Conservation (phyloP, 2,797 vertebrate genomes). For the Cynopterus sphinx region DNA sequence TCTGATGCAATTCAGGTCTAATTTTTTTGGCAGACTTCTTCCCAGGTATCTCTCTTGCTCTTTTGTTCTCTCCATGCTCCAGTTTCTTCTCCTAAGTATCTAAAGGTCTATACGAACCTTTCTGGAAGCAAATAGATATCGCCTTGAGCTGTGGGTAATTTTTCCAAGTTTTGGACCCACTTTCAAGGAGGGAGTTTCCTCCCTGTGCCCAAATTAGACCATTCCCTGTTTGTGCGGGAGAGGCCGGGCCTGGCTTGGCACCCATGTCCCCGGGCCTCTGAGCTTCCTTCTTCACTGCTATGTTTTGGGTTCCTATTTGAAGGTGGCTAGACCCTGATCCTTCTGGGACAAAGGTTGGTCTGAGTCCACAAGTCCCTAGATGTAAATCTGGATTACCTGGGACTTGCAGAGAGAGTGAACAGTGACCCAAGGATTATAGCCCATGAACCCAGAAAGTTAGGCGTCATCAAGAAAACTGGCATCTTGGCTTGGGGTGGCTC, state of each 20-base stretch:
- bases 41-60: background rate
- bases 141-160: background rate
- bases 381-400: background rate
- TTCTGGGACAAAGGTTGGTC: background rate
- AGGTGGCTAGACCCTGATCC: background rate
- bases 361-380: background rate
- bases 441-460: slow-evolving; percentile 54
- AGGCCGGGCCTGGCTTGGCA: background rate
- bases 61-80: background rate
- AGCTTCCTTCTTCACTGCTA: background rate
- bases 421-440: slow-evolving; percentile 53
- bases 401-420: background rate
- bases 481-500: slow-evolving; percentile 32
- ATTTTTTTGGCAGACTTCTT: background rate
- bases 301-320: background rate
- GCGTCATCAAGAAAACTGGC: slow-evolving; percentile 41
- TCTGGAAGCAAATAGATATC: background rate
- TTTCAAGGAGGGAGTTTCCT: background rate
- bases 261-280: background rate
- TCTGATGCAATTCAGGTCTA: background rate
- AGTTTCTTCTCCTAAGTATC: background rate
- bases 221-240: background rate
- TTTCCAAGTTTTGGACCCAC: background rate
- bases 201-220: background rate
- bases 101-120: background rate